Base-by-base conservation (phyloP, 2,797 vertebrate genomes). In the Cirrhinus mrigala region DNA sequence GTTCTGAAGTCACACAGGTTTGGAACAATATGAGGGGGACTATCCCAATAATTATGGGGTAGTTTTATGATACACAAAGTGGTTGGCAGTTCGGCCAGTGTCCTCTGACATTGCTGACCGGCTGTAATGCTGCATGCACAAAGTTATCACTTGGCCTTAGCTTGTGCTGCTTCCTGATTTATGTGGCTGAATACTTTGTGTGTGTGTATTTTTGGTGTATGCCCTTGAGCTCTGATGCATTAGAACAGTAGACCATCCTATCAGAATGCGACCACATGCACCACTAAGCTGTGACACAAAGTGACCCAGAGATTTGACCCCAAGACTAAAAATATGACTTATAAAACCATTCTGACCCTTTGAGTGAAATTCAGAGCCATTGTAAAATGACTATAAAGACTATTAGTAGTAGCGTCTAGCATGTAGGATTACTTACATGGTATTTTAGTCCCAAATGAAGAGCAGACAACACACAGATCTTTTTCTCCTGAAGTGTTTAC, bases 21-120 rank as follows among this genome's bases (percentile, higher is more conserved):
- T 46, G 22, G 40, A 46, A 46, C 18, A 46, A 71, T 22, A 40
- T 24, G 44, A 11, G 15, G 4, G 20, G 37, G 44, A 24, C 12
- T 44, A 5, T 77, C 14, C 54, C 2, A 44, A 60, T 40, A 58
- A 58, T 40, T 40, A 15, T 5, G 7, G 14, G 33, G 14, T 58
- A 78, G 14, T 24, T 78, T 15, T 24, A 15, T 24, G 33, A 40
- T 24, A 44, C 11, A 44, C 18, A n/a, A 54, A 76, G 52, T 3
- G 7, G 50, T 56, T 56, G 50, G 11, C 74, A 82, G 62, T 79
- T 76, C 70, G 85, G 80, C 81, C 79, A 60, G 76, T 85, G 60
- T 77, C 84, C 82, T 87, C n/a, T 75, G 37, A 79, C 64, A 52
- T 27, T 86, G 85, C 85, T 83, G 88, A 88, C 76, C 56, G 12